Evolutionary conservation across 2,888 invertebrate genomes (phyloP).

Genomic region (Leptarthrus brevirostris): DNA sequence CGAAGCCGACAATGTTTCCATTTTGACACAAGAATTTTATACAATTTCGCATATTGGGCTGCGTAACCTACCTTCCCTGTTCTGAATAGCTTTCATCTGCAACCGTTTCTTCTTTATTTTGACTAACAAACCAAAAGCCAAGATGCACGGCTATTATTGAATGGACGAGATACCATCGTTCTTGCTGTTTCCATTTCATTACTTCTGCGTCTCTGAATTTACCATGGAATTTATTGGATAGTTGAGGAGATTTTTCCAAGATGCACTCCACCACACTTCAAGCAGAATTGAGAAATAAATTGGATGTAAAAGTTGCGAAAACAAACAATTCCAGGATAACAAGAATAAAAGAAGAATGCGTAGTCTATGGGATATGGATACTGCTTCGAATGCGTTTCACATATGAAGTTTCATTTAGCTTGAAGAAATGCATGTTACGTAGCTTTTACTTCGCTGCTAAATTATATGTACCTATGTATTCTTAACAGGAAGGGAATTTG

Average conservation of each 20-base stretch:
- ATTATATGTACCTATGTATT: slow-evolving; percentile 35
- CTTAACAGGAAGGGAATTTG: slow-evolving; percentile 10
- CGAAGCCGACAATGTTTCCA: slow-evolving; percentile 35
- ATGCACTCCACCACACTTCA: slow-evolving; percentile 17
- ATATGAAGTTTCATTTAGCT: slow-evolving; percentile 34
- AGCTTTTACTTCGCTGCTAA: slow-evolving; percentile 1
- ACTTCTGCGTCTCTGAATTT: slow-evolving; percentile 32
- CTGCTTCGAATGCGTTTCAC: slow-evolving; percentile 38
- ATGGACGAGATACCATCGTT: slow-evolving; percentile 48
- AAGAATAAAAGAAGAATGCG: slow-evolving; percentile 27
- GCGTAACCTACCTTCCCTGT: neutral
- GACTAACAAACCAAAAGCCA: slow-evolving; percentile 45
- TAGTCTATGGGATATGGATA: slow-evolving; percentile 29
- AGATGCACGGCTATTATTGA: slow-evolving; percentile 47
- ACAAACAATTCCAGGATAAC: slow-evolving; percentile 9
- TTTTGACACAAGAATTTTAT: slow-evolving; percentile 46
- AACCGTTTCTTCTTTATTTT: slow-evolving; percentile 24
- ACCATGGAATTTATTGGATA: slow-evolving; percentile 8
- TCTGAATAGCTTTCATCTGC: slow-evolving; percentile 34
- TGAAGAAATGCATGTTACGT: slow-evolving; percentile 33
- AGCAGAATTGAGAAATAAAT: slow-evolving; percentile 47
- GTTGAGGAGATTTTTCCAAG: slow-evolving; percentile 39
- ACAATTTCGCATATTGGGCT: slow-evolving; percentile 41
- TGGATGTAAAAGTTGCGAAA: slow-evolving; percentile 43
- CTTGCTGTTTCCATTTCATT: slow-evolving; percentile 49